Percentiles rank a stretch among this genome's conserved stretches.
Evolutionary conservation across 2,888 invertebrate genomes (phyloP).

Genomic region (Agelastica alni): DNA sequence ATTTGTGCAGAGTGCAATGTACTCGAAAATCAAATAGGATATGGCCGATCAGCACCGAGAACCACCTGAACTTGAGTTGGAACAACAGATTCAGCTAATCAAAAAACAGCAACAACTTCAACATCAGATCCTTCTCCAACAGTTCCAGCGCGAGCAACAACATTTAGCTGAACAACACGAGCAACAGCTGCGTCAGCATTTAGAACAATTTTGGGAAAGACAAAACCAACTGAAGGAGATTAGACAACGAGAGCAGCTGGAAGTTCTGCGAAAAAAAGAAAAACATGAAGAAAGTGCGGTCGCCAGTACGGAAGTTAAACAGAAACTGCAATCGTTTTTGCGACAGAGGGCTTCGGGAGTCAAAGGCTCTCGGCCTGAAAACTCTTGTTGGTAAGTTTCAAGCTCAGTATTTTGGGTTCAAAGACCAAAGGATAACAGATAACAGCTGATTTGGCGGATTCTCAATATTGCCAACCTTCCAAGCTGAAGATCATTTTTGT

Average conservation of each 20-base stretch:
- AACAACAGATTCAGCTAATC: slow-evolving; percentile 70
- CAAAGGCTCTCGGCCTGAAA: slow-evolving; percentile 51
- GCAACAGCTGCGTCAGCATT: slow-evolving; percentile 84
- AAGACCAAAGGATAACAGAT: slow-evolving; percentile 21
- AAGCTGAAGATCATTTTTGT: slow-evolving; percentile 14
- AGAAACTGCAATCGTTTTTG: slow-evolving; percentile 80
- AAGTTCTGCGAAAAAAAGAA: slow-evolving; percentile 89
- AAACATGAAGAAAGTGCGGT: slow-evolving; percentile 95
- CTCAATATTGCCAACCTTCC: slow-evolving; percentile 21
- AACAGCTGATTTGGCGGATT: slow-evolving; percentile 30
- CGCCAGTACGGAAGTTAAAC: slow-evolving; percentile 95
- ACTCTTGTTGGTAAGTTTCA: slow-evolving; percentile 54
- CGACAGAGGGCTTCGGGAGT: slow-evolving; percentile 55
- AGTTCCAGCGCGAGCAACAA: slow-evolving; percentile 89
- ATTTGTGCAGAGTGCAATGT: slow-evolving; percentile 30
- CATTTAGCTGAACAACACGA: slow-evolving; percentile 90
- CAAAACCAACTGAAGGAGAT: slow-evolving; percentile 73
- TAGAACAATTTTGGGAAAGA: slow-evolving; percentile 92
- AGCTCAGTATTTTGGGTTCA: slow-evolving; percentile 15
- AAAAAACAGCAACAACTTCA: slow-evolving; percentile 93
- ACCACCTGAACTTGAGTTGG: slow-evolving; percentile 56
- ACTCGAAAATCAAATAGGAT: slow-evolving; percentile 40
- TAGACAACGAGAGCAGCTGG: slow-evolving; percentile 80
- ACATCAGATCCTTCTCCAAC: slow-evolving; percentile 87
- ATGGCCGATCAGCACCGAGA: slow-evolving; percentile 55